Percentiles rank a stretch among this genome's conserved stretches.
Conservation (phyloP, 2,888 invertebrate genomes). For the Conchocele bisecta region DNA sequence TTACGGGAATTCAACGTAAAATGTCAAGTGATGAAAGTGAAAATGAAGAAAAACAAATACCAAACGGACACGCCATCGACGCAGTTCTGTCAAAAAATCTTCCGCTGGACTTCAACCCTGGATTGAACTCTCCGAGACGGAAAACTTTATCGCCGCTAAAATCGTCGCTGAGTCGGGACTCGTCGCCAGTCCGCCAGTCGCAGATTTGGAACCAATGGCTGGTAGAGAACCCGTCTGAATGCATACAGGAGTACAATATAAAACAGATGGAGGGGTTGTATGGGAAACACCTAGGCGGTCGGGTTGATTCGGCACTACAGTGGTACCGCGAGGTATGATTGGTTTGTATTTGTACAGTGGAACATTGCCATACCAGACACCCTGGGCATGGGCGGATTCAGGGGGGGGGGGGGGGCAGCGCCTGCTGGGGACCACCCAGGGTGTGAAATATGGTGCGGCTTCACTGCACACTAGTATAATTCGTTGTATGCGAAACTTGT, state of each 20-base stretch:
- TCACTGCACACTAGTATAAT: no score
- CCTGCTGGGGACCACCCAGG: no score
- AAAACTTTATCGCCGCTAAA: constrained; percentile 20
- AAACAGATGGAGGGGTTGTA: constrained; percentile 60
- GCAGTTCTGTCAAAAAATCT: neutral
- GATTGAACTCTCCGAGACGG: constrained; percentile 1
- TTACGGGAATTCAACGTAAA: no score
- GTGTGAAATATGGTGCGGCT: no score
- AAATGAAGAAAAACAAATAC: neutral
- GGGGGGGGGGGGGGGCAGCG: no score
- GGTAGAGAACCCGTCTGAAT: constrained; percentile 40
- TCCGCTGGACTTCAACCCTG: neutral
- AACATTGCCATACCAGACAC: no score
- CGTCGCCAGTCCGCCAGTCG: constrained; percentile 49
- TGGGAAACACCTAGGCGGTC: constrained; percentile 57
- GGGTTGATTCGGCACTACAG: constrained; percentile 52
- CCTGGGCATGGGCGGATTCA: no score
- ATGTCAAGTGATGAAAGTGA: neutral
- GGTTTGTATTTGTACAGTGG: no score
- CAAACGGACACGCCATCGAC: neutral
- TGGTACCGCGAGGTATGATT: constrained; percentile 44
- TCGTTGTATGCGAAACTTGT: no score
- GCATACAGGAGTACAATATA: constrained; percentile 57
- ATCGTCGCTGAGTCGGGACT: constrained; percentile 4
- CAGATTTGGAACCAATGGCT: constrained; percentile 53